Base-by-base conservation (phyloP, 2,888 invertebrate genomes). In the Aromia moschata region DNA sequence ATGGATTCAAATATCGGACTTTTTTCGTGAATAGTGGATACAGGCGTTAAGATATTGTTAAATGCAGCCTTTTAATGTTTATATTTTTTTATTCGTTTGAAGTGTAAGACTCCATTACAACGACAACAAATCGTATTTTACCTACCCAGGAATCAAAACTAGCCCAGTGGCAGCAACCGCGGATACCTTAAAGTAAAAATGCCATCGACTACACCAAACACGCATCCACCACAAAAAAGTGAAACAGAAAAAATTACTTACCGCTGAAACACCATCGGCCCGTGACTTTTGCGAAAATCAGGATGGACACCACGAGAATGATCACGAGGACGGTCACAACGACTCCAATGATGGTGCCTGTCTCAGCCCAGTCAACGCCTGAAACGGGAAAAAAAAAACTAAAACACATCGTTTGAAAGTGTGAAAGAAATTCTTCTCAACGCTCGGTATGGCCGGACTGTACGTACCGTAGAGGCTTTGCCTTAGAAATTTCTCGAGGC, bases 211-310 rank as follows among this genome's bases (percentile, higher is more conserved):
- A 33, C 33, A 33, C 33, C 33, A 33, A 33, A 33, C 10, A 11
- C n/a, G n/a, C 33, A 33, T 17, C 25, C 30, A 47, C 38, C 31
- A 38, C 33, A 54, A 30, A 68, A 64, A 65, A 60, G 52, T 37
- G 59, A 47, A 31, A 45, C 14, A 33, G n/a, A 11, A 58, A 64
- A 60, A 49, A 49, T 38, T 52, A 87, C 91, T 89, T 82, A 93
- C 93, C 92, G 80, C 89, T 90, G 80, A 93, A 93, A 82, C 93
- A 93, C 92, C 93, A 93, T 79, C 91, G 85, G 74, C 91, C 91
- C 61, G 92, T 92, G 62, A 89, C 88, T 71, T 91, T 88, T 47
- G 93, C 93, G 75, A 90, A 89, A 61, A 92, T 87, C 46, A 89
- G 79, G 65, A 92, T 81, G 74, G 86, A 86, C 2, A 88, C 79